Conservation (phyloP, 2,113 vertebrate species). For the Gobio gobio region DNA sequence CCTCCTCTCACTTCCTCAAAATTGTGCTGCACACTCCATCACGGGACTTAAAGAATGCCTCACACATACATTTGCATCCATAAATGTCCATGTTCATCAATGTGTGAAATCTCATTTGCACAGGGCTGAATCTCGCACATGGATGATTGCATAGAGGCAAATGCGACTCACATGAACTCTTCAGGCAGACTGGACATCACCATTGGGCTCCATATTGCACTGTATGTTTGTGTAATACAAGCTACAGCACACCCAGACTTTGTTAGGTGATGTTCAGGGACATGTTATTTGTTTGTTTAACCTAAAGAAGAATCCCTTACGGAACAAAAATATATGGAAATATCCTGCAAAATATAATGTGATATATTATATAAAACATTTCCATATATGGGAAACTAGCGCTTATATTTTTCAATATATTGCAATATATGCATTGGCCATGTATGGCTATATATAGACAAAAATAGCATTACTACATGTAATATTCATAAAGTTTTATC, state of each 20-base stretch:
- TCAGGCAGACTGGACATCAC: not conserved
- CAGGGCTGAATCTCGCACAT: not conserved
- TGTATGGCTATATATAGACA: not conserved
- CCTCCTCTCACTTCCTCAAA: not conserved
- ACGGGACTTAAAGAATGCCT: not conserved
- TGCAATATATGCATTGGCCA: not conserved
- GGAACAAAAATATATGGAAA: not conserved
- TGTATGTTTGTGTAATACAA: constrained; percentile 23
- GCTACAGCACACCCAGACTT: not conserved
- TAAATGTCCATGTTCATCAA: not conserved
- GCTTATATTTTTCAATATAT: too few species aligned
- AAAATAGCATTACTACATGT: not conserved
- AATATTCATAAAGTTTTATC: too few species aligned
- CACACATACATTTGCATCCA: not conserved
- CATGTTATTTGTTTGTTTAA: not conserved
- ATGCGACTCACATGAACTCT: constrained; percentile 27
- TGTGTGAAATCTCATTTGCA: constrained; percentile 42
- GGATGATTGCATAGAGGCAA: constrained; percentile 28
- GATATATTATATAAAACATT: not conserved
- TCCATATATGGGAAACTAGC: too few species aligned
- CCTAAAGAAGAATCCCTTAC: not conserved
- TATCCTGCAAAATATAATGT: not conserved
- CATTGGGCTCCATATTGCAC: not conserved
- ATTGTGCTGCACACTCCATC: not conserved
- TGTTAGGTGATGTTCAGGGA: not conserved